phyloP scores from a whole-genome alignment of 2,113 vertebrate genomes.

The Ammodytes dubius region DNA sequence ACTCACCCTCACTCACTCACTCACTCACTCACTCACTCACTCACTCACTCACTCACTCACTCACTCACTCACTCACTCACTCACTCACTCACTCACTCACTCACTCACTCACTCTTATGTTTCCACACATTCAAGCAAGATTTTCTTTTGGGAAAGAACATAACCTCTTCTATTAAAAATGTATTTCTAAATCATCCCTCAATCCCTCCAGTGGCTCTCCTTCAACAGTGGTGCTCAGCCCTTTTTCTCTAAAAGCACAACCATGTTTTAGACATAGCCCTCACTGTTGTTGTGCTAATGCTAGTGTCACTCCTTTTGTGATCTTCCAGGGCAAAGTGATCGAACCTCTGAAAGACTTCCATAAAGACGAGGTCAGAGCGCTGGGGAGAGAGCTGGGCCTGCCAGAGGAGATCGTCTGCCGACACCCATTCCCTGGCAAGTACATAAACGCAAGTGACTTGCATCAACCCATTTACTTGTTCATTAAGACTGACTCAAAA shows the following conservation, averaged over 20 bases:
- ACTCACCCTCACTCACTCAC: too few species aligned
- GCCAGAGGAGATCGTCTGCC: slow-evolving; percentile 95
- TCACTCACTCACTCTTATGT: neutral
- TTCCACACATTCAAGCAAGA: neutral
- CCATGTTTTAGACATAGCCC: neutral
- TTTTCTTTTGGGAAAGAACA: neutral
- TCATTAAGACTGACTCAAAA: neutral
- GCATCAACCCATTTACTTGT: neutral
- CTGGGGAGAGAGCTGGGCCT: slow-evolving; percentile 96
- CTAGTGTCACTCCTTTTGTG: slow-evolving; percentile 45
- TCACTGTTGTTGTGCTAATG: slow-evolving; percentile 8
- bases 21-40: neutral
- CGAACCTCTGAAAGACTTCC: slow-evolving; percentile 98
- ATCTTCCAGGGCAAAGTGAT: slow-evolving; percentile 94
- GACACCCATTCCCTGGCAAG: slow-evolving; percentile 97
- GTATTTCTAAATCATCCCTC: neutral
- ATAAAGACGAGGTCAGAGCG: slow-evolving; percentile 97
- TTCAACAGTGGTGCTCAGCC: neutral
- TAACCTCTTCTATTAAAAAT: neutral
- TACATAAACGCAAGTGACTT: slow-evolving; percentile 9
- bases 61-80: too few species aligned
- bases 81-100: too few species aligned
- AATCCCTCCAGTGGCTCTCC: neutral
- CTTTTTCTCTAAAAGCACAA: neutral
- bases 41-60: too few species aligned